Conservation (phyloP, 2,797 vertebrate genomes). For the Sebastes nivosus region DNA sequence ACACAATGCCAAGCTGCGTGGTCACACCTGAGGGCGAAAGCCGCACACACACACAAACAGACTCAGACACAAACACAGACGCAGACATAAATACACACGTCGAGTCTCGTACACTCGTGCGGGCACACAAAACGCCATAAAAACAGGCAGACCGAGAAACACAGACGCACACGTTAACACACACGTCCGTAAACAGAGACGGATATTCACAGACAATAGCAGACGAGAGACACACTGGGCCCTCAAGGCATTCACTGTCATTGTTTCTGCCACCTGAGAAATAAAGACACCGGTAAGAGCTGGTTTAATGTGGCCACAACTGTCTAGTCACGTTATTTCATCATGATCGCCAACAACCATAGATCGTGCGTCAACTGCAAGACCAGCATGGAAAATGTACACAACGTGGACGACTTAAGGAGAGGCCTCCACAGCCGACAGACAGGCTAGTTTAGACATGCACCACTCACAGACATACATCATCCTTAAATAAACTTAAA, state of each 20-base stretch:
- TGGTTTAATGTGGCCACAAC: not conserved
- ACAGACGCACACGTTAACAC: conserved; percentile 25
- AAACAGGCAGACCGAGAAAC: conserved; percentile 49
- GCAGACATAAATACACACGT: conserved; percentile 50
- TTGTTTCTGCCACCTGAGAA: conserved; percentile 29
- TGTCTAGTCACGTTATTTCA: conserved; percentile 6
- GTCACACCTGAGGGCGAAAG: conserved; percentile 66
- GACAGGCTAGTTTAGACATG: conserved; percentile 40
- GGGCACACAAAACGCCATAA: conserved; percentile 31
- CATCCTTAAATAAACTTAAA: conserved; percentile 58
- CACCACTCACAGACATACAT: conserved; percentile 30
- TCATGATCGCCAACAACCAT: conserved; percentile 5
- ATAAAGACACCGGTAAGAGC: not conserved
- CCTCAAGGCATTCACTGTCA: conserved; percentile 35
- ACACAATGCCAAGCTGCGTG: conserved; percentile 37
- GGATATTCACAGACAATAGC: conserved; percentile 31
- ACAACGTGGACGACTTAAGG: not conserved
- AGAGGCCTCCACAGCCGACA: not conserved
- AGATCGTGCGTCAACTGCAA: not conserved
- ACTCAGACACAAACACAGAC: conserved; percentile 39
- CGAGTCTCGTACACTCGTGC: not conserved
- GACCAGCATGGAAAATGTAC: conserved; percentile 5
- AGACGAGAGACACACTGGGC: conserved; percentile 13
- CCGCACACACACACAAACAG: conserved; percentile 21
- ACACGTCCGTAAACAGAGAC: conserved; percentile 40